Evolutionary conservation across 2,113 vertebrate species (phyloP).

Genomic region (Pampusana beccarii): DNA sequence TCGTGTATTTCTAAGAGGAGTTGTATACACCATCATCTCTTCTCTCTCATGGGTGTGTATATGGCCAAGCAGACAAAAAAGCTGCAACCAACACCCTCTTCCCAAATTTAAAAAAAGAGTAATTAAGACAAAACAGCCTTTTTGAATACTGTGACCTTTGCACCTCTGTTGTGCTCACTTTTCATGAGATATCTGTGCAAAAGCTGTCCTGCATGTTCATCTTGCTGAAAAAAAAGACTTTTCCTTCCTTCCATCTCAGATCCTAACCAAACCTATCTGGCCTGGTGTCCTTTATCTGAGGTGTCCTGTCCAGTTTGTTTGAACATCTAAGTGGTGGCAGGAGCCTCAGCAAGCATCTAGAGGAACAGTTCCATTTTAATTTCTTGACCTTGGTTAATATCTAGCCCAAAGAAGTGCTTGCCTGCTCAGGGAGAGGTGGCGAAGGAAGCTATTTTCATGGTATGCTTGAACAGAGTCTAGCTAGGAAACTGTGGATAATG

Average conservation of each 20-base stretch:
- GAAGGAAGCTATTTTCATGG: background rate
- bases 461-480: background rate
- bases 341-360: background rate
- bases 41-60: background rate
- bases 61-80: background rate
- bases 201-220: background rate
- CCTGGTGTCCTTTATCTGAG: background rate
- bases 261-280: background rate
- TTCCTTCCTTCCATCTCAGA: background rate
- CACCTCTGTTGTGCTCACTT: background rate
- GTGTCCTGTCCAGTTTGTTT: background rate
- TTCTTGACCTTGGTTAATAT: background rate
- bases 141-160: background rate
- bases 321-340: background rate
- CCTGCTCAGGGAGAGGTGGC: rapidly evolving
- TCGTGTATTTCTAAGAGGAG: background rate
- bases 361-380: background rate
- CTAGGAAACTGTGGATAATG: background rate
- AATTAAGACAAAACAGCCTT: background rate
- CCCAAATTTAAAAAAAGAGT: background rate
- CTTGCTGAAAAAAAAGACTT: background rate
- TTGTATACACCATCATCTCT: background rate
- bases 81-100: rapidly evolving
- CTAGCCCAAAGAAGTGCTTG: background rate
- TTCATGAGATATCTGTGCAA: background rate